Conservation (phyloP, 2,888 invertebrate genomes). For the Taenaris catops region DNA sequence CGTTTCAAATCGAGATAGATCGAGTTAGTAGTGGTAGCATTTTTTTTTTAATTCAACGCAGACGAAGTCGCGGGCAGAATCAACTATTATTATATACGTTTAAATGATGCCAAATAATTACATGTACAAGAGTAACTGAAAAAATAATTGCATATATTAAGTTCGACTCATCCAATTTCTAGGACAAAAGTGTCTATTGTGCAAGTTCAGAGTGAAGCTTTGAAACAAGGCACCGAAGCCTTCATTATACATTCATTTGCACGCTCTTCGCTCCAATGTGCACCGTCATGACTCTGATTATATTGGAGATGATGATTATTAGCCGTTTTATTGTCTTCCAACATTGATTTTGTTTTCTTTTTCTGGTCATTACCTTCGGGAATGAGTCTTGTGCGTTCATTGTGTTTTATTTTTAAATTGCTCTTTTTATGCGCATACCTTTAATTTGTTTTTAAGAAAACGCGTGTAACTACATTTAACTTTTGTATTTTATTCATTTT, state of each 20-base stretch:
- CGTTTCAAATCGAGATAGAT: too few relatives aligned
- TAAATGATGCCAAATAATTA: too few relatives aligned
- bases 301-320: slow-evolving; percentile 52
- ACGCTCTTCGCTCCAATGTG: slow-evolving; percentile 39
- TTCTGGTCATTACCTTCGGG: slow-evolving; percentile 34
- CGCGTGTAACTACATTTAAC: neutral
- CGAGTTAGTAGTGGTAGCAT: too few relatives aligned
- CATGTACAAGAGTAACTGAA: too few relatives aligned
- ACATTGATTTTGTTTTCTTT: slow-evolving; percentile 52
- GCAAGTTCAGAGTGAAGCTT: slow-evolving; percentile 13
- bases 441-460: slow-evolving; percentile 11
- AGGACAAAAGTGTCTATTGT: slow-evolving; percentile 11
- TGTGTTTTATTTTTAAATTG: slow-evolving; percentile 15
- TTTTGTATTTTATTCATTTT: slow-evolving; percentile 7
- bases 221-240: slow-evolving; percentile 27
- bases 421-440: slow-evolving; percentile 9
- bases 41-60: too few relatives aligned
- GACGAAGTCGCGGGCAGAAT: too few relatives aligned
- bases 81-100: too few relatives aligned
- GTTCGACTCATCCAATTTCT: slow-evolving; percentile 5
- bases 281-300: slow-evolving; percentile 64
- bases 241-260: slow-evolving; percentile 67
- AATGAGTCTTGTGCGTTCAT: slow-evolving; percentile 17
- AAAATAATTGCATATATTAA: too few relatives aligned
- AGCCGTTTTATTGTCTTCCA: slow-evolving; percentile 56